Evolutionary conservation across 2,888 invertebrate genomes (phyloP).

Genomic region (Chirona hameri): DNA sequence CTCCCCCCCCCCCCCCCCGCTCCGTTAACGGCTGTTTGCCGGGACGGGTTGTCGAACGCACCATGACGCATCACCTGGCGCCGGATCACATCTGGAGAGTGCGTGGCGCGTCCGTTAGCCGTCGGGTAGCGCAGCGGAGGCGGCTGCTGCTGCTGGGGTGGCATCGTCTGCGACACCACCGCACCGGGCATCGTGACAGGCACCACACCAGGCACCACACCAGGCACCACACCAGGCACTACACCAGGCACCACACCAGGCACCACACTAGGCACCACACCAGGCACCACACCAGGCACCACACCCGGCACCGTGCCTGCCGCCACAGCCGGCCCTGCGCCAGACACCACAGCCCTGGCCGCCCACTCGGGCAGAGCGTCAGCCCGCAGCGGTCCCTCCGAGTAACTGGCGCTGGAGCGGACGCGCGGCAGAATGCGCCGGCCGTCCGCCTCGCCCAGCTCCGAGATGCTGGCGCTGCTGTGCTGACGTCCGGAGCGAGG

Average conservation of each 20-base stretch:
- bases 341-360: neutral
- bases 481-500: neutral
- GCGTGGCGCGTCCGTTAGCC: neutral
- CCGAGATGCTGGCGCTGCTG: slow-evolving; percentile 6
- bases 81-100: neutral
- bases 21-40: neutral
- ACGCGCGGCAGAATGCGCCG: neutral
- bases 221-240: no score
- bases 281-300: no score
- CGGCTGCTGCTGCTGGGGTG: no score
- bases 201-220: no score
- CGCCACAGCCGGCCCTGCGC: no score
- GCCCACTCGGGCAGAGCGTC: neutral
- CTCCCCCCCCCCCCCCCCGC: neutral
- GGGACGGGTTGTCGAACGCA: neutral
- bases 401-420: slow-evolving; percentile 5
- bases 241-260: no score
- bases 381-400: neutral
- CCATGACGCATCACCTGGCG: neutral
- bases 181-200: no score
- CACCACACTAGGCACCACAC: no score
- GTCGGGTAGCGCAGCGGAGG: neutral
- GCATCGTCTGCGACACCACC: no score
- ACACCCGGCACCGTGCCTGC: no score
- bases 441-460: neutral